These are phyloP conservation scores for Drosophila mayaguana DNA, from an alignment of 2,888 invertebrate species.

Conservation along the genomic window DNA sequence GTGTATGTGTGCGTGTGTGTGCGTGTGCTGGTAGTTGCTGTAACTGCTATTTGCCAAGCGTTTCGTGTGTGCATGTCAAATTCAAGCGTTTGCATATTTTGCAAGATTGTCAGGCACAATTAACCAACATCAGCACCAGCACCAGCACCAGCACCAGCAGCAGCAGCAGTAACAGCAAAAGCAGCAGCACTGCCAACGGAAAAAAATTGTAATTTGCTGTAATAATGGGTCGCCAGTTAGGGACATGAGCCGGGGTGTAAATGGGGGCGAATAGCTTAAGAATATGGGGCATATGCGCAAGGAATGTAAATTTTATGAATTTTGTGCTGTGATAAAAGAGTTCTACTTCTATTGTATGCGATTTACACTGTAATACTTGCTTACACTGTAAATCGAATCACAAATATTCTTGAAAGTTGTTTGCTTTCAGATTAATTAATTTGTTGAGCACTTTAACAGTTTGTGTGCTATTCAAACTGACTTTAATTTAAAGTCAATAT, in stretches of 20 bases:
- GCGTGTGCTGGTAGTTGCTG: slow-evolving; percentile 56
- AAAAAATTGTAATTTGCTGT: slow-evolving; percentile 68
- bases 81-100: slow-evolving; percentile 79
- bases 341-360: not conserved
- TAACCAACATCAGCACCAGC: slow-evolving; percentile 75
- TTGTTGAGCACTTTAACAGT: slow-evolving; percentile 1
- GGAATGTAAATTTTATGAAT: not conserved
- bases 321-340: not conserved
- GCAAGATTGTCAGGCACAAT: slow-evolving; percentile 78
- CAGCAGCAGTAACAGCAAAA: slow-evolving; percentile 9
- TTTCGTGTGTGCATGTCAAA: slow-evolving; percentile 80
- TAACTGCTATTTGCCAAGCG: slow-evolving; percentile 74
- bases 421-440: not conserved
- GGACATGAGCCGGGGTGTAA: slow-evolving; percentile 6
- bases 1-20: slow-evolving; percentile 34
- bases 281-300: slow-evolving; percentile 47
- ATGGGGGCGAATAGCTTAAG: slow-evolving; percentile 34
- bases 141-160: slow-evolving; percentile 11
- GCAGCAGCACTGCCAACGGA: slow-evolving; percentile 29
- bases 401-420: not conserved
- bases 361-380: not conserved
- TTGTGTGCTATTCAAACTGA: not conserved
- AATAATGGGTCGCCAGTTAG: slow-evolving; percentile 54
- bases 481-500: not conserved
- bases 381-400: not conserved